Base-by-base conservation (phyloP, 2,888 invertebrate genomes). In the Pseudococcus jackbeardsleyi region DNA sequence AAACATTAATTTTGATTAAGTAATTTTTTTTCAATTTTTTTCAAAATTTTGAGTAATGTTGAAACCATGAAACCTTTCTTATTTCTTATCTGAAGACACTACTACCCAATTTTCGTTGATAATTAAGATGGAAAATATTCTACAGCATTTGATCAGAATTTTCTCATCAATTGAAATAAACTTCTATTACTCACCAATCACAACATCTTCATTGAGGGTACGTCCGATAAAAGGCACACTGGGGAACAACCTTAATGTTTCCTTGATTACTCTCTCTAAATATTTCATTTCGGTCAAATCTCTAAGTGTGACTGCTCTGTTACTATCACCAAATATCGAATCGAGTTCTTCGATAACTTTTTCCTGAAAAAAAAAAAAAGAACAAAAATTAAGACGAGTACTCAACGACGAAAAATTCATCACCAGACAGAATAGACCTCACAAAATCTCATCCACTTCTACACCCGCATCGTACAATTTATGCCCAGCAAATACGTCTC, bases 201-300 rank as follows among this genome's bases (percentile, higher is more conserved):
- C 91, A 0, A 93, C 90, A 90, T 93, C 93, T 68, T 92, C 92
- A 0, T 91, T 90, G 4, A 93, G 91, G 89, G 92, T 90, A 88
- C 94, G 91, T 0, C 92, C 93, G 79, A 94, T 91, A 46, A 93
- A 90, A 1, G 93, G 93, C 0, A 92, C 94, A 0, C 93, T 92
- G 0, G 94, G 93, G 90, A 93, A 94, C 9, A 94, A 89, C 64
- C 94, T 91, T 91, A 94, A 92, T 0, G 93, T 92, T 91, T 94
- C 94, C 90, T 94, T 94, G 22, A 94, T 92, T 0, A 94, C 93
- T 89, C 93, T 91, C 90, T 94, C 94, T 89, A 93, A 90, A 90
- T 93, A 93, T 68, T 93, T 92, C 92, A 94, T 92, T 89, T 93
- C 92, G 85, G 91, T 91, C 79, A 94, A 90, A 90, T 94, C 93